These are phyloP conservation scores for Choreutis nemorana DNA, from an alignment of 2,888 invertebrate genomes.

Conservation along the genomic window DNA sequence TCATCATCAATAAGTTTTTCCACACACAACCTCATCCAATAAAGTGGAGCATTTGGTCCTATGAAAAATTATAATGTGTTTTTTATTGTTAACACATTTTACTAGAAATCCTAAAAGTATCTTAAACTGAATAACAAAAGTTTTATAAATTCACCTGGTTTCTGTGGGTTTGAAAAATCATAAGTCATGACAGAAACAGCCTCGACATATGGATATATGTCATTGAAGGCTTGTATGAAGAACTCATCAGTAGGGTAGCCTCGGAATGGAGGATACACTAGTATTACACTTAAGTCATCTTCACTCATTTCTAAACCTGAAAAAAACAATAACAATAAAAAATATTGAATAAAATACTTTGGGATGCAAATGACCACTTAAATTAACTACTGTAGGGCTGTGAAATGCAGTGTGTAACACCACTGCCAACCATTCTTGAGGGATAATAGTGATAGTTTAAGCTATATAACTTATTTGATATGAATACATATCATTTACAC, in stretches of 20 bases:
- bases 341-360: neutral
- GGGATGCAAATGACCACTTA: neutral
- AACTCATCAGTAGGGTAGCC: conserved; percentile 74
- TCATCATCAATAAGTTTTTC: conserved; percentile 73
- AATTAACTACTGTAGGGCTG: neutral
- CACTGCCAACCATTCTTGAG: neutral
- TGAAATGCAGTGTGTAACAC: neutral
- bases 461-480: neutral
- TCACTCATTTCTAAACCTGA: conserved; percentile 65
- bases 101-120: neutral
- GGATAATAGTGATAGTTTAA: neutral
- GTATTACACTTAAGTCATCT: conserved; percentile 68
- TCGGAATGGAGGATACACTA: conserved; percentile 83
- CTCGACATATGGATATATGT: conserved; percentile 78
- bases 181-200: conserved; percentile 97
- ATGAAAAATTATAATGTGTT: conserved; percentile 15
- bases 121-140: neutral
- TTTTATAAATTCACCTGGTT: conserved; percentile 68
- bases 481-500: neutral
- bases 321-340: conserved; percentile 13
- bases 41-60: conserved; percentile 89
- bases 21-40: conserved; percentile 83
- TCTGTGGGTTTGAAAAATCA: conserved; percentile 85
- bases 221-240: conserved; percentile 76
- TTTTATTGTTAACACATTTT: conserved; percentile 2